phyloP scores from a whole-genome alignment of 2,113 vertebrate genomes.

The Pterophyllum scalare region DNA sequence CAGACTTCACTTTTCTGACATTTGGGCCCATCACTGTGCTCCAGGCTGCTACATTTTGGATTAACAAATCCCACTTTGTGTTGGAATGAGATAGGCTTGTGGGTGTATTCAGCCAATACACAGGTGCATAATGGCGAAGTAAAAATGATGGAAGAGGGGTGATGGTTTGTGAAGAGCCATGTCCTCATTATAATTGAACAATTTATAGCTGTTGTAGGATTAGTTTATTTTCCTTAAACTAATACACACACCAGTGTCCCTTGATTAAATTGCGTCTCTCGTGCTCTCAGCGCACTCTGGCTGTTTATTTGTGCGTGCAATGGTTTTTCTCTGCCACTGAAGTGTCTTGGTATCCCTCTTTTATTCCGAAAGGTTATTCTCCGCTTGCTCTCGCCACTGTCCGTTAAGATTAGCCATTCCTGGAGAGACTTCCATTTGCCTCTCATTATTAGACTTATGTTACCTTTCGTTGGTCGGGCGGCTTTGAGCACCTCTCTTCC shows the following conservation, averaged over 20 bases:
- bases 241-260: constrained; percentile 60
- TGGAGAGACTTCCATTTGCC: constrained; percentile 77
- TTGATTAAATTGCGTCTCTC: constrained; percentile 73
- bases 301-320: constrained; percentile 80
- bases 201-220: constrained; percentile 72
- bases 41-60: constrained; percentile 58
- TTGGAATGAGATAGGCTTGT: constrained; percentile 59
- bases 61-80: constrained; percentile 71
- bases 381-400: constrained; percentile 64
- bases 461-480: constrained; percentile 40
- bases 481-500: constrained; percentile 50
- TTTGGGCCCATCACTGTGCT: constrained; percentile 25
- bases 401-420: constrained; percentile 79
- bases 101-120: constrained; percentile 55
- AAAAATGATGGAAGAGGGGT: constrained; percentile 56
- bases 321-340: constrained; percentile 68
- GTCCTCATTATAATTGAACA: constrained; percentile 75
- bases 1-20: constrained; percentile 36
- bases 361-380: constrained; percentile 80
- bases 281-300: constrained; percentile 53
- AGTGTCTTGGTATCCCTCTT: constrained; percentile 81
- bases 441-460: constrained; percentile 76
- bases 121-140: constrained; percentile 64
- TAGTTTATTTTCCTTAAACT: constrained; percentile 69
- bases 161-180: constrained; percentile 66